Conservation (phyloP, 2,113 vertebrate species). For the Montifringilla adamsi region DNA sequence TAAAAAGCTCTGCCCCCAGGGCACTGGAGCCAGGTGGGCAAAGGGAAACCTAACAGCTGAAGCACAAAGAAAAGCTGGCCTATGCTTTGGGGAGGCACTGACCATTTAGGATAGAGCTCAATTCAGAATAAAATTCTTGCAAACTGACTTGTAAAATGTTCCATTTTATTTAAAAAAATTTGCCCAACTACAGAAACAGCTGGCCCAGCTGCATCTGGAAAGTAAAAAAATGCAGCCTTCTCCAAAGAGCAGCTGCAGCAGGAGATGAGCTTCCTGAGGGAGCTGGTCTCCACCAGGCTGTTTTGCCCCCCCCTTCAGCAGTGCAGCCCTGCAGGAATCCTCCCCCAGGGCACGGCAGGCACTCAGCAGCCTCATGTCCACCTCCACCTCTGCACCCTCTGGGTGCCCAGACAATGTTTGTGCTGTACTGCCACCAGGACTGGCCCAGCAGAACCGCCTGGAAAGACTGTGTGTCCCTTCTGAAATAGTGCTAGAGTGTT, state of each 20-base stretch:
- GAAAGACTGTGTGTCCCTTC: background rate
- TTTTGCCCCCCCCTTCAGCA: no score
- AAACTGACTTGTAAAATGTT: background rate
- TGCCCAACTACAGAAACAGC: background rate
- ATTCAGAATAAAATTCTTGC: background rate
- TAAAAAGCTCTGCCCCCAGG: background rate
- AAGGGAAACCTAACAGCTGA: background rate
- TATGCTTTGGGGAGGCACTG: background rate
- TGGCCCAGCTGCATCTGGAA: background rate
- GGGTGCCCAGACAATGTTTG: background rate
- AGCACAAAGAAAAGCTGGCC: background rate
- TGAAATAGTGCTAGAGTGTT: background rate
- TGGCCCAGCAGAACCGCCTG: background rate
- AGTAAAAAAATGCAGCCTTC: background rate
- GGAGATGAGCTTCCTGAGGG: background rate
- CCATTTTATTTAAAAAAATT: background rate
- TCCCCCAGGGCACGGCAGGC: background rate
- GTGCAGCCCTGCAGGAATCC: background rate
- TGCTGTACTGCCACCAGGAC: fast-evolving
- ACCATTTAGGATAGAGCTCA: background rate
- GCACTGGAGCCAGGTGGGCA: background rate
- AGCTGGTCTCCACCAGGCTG: background rate
- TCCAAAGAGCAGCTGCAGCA: background rate
- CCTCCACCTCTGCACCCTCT: background rate
- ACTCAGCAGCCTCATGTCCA: fast-evolving